Evolutionary conservation across 1,140 invertebrate species (phyloP), one percentile per base, ranked within the genome.

Genomic region (Papilio polytes): DNA sequence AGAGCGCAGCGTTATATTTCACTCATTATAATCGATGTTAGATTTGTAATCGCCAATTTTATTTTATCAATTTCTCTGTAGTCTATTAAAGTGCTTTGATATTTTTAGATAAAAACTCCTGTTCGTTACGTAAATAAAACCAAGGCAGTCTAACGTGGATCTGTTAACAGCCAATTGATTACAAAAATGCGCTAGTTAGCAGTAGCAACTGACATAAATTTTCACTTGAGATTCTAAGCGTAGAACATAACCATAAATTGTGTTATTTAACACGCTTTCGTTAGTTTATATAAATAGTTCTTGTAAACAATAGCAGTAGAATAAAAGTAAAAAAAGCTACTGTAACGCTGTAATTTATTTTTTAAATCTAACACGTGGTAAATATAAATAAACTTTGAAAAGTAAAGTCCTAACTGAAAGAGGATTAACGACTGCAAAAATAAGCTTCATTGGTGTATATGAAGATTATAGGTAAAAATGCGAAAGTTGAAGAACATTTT

Each of bases 111-210:
- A 7, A 63, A n/a, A 63, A 63, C 59, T 63, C 22, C 22, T 63
- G 22, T 59, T 10, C 18, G 56, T 63, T 26, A 26, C 59, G 59
- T 63, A 2, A 63, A 26, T 63, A 26, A 63, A 63, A 26, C 22
- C 22, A 22, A 22, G 59, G 12, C 3, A 63, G 59, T 63, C 7
- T 63, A 63, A 2, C n/a, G 53, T 18, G 59, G 8, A 20, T 63
- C 59, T 26, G 22, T 63, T 63, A 26, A 63, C 59, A 63, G 20
- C 10, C 59, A 63, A 63, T 26, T 63, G 59, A 63, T 63, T 26
- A 63, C 53, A 63, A 63, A 63, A 63, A 63, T 63, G 59, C 26
- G 59, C 59, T 63, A 2, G 59, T 63, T 63, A 63, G 59, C 59
- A 63, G 59, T 63, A 26, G 10, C 22, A 26, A 26, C 20, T 63